Evolutionary conservation across 2,113 vertebrate genomes (phyloP).

Genomic region (Ammospiza nelsoni): DNA sequence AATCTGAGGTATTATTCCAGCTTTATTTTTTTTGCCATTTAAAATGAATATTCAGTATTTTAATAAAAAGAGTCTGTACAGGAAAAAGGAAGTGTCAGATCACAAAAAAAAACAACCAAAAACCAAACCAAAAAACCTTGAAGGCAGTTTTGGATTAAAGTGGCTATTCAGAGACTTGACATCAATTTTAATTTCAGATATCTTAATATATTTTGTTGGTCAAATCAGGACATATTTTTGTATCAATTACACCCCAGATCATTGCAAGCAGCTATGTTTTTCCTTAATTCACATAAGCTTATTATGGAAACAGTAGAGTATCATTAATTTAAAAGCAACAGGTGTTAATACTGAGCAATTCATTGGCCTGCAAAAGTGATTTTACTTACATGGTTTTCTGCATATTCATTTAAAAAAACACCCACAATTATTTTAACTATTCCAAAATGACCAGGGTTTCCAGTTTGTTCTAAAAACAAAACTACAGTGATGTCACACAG

Average conservation of each 20-base stretch:
- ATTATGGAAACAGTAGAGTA: background rate
- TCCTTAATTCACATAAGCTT: background rate
- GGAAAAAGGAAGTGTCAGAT: conserved; percentile 43
- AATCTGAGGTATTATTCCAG: background rate
- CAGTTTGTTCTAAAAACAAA: background rate
- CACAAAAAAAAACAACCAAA: background rate
- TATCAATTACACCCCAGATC: background rate
- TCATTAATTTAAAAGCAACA: background rate
- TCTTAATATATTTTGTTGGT: background rate
- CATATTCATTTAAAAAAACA: background rate
- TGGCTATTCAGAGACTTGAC: background rate
- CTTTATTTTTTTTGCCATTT: background rate
- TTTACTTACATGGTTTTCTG: background rate
- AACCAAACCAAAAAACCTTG: background rate
- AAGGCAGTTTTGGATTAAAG: background rate
- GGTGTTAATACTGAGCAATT: background rate
- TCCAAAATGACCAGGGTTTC: background rate
- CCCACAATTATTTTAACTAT: background rate
- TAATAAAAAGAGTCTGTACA: background rate
- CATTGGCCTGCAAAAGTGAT: background rate
- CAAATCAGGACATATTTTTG: background rate
- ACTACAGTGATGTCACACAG: background rate
- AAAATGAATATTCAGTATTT: conserved; percentile 9
- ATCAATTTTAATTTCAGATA: background rate
- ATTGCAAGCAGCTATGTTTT: background rate